Conservation (phyloP, 2,113 vertebrate species). For the Acrocephalus kingi region DNA sequence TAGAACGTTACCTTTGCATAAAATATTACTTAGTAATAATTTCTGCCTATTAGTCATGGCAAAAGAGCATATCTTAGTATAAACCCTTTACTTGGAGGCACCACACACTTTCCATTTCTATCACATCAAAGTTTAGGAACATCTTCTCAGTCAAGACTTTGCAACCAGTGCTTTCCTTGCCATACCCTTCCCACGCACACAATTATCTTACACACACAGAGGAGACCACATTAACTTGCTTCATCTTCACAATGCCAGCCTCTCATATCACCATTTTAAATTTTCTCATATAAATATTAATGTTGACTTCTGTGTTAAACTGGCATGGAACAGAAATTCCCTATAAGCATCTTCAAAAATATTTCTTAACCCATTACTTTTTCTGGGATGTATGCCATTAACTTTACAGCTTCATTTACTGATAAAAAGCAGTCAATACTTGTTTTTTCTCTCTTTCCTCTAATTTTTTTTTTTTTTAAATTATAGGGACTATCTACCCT, state of each 20-base stretch:
- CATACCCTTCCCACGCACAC: background rate
- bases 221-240: conserved; percentile 2
- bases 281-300: conserved; percentile 32
- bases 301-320: background rate
- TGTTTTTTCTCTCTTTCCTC: background rate
- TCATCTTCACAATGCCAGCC: background rate
- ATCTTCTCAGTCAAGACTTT: background rate
- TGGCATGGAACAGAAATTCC: background rate
- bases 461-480: background rate
- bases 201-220: background rate
- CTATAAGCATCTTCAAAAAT: background rate
- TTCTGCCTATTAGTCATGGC: background rate
- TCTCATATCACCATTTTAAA: background rate
- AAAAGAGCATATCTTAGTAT: background rate
- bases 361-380: background rate
- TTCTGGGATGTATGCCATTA: background rate
- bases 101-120: background rate
- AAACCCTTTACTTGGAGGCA: background rate
- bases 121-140: background rate
- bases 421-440: background rate
- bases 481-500: background rate
- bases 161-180: background rate
- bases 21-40: background rate
- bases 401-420: background rate
- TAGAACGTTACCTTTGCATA: background rate